These are phyloP conservation scores for Noctilio leporinus DNA, from an alignment of 2,113 vertebrate species.

Conservation along the genomic window DNA sequence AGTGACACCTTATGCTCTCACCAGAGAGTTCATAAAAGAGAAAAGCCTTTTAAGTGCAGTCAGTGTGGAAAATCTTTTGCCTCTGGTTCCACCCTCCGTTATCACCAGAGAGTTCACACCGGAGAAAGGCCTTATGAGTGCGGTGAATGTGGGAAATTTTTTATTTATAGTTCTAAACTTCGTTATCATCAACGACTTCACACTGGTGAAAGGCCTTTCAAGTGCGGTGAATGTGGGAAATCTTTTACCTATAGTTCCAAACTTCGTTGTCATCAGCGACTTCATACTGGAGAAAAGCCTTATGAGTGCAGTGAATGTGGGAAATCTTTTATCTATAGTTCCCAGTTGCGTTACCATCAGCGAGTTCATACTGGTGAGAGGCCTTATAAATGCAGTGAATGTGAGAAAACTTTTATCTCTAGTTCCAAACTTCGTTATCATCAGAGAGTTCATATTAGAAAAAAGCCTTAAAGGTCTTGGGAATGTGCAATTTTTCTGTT, in stretches of 20 bases:
- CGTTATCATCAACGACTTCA: constrained; percentile 15
- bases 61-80: not conserved
- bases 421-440: constrained; percentile 29
- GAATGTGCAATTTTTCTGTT: not conserved
- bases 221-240: constrained; percentile 11
- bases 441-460: not conserved
- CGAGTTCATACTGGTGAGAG: constrained; percentile 13
- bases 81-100: not conserved
- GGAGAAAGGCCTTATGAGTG: not conserved
- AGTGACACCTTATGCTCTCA: not conserved
- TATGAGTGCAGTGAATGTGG: constrained; percentile 19
- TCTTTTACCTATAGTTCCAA: not conserved
- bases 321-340: constrained; percentile 18
- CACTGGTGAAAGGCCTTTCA: constrained; percentile 14
- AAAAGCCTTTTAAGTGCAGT: not conserved
- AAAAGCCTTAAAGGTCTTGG: not conserved
- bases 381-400: not conserved
- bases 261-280: not conserved
- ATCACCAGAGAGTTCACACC: not conserved
- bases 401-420: constrained; percentile 18
- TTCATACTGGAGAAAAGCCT: constrained; percentile 26
- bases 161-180: not conserved
- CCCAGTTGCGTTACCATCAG: not conserved
- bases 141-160: constrained; percentile 17
- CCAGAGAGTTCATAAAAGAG: not conserved